These are phyloP conservation scores for Pseudochaenichthys georgianus DNA, from an alignment of 2,797 vertebrate genomes.

Conservation along the genomic window DNA sequence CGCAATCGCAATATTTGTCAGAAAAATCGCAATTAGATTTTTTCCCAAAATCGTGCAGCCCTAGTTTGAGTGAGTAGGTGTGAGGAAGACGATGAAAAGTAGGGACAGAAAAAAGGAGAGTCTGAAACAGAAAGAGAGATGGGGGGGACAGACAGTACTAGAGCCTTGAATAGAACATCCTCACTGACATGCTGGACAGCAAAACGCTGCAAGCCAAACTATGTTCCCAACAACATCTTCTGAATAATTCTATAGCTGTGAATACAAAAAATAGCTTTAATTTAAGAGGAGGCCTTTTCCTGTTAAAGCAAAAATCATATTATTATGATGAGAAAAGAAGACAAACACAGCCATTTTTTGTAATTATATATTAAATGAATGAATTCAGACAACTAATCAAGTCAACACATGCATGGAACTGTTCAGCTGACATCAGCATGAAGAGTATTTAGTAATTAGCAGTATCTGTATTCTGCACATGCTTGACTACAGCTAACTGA, in stretches of 20 bases:
- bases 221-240: slow-evolving; percentile 1
- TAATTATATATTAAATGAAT: background rate
- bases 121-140: slow-evolving; percentile 2
- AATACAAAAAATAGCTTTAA: background rate
- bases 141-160: no score
- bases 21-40: no score
- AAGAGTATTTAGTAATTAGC: background rate
- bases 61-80: slow-evolving; percentile 17
- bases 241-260: background rate
- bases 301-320: background rate
- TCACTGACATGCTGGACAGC: background rate
- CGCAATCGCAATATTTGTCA: no score
- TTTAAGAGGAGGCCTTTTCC: background rate
- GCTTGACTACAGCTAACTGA: background rate
- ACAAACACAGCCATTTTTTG: background rate
- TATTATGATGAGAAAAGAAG: background rate
- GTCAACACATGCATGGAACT: background rate
- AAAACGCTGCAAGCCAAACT: background rate
- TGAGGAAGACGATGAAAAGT: slow-evolving; percentile 12
- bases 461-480: background rate
- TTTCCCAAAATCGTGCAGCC: no score
- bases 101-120: background rate
- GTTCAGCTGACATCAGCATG: background rate
- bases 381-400: background rate
- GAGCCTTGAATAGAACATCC: background rate